phyloP scores from a whole-genome alignment of 1,140 invertebrate genomes.

The Megalopta genalis region DNA sequence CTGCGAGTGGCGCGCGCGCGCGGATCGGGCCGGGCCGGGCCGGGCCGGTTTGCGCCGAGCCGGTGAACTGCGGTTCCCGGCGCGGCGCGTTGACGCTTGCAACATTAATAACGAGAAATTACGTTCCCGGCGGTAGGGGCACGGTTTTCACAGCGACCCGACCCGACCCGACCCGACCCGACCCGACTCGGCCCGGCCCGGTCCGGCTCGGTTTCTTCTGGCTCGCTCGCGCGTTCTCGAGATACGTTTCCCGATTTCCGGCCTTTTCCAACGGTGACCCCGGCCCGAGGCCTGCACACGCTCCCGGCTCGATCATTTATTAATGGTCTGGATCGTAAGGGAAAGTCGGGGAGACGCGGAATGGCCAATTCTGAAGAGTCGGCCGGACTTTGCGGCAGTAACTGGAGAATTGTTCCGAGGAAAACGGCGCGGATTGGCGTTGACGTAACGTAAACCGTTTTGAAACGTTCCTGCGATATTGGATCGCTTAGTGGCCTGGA shows the following conservation, averaged over 20 bases:
- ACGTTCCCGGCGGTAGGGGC: constrained; percentile 12
- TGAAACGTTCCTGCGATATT: too few relatives aligned
- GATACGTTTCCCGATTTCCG: constrained; percentile 25
- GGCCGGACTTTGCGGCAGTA: neutral
- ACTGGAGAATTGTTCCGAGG: neutral
- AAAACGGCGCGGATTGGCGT: too few relatives aligned
- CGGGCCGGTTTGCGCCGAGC: too few relatives aligned
- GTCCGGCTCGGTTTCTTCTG: neutral
- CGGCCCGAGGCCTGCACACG: constrained; percentile 46
- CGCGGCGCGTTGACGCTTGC: constrained; percentile 44
- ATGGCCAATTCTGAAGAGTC: neutral
- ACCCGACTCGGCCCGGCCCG: neutral
- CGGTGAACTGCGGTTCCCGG: constrained; percentile 4
- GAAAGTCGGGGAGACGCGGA: neutral
- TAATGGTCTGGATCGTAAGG: constrained; percentile 22
- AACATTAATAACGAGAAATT: constrained; percentile 58
- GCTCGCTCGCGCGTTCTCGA: neutral
- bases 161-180: neutral
- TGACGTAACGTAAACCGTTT: too few relatives aligned
- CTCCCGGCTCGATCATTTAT: constrained; percentile 53
- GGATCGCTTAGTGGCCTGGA: too few relatives aligned
- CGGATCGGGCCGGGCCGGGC: neutral
- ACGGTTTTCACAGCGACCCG: neutral
- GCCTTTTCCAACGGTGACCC: constrained; percentile 13
- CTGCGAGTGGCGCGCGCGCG: neutral